Evolutionary conservation across 2,113 vertebrate species (phyloP), one percentile per base, ranked within the genome.

Genomic region (Prietella phreatophila): DNA sequence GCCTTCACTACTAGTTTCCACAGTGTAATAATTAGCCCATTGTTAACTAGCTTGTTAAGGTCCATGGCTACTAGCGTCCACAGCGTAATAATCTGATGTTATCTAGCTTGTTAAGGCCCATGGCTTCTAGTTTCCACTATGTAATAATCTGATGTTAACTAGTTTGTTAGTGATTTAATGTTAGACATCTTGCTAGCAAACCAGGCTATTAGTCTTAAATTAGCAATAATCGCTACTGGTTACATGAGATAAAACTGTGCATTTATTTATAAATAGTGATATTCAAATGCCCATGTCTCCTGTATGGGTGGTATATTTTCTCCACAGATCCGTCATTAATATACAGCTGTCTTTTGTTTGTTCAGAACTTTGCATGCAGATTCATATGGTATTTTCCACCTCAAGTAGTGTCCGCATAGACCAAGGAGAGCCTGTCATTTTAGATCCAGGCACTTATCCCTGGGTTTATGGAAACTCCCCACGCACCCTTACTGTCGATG

Each of bases 381-480:
- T 47, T 42, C 0, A 22, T 53, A 60, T 55, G 69, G 47, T 60
- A 76, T 85, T 80, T 86, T 76, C 75, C 42, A 33, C 36, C 75
- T 65, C 39, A 42, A 53, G 60, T 22, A 25, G 42, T 78, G 39
- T 67, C 65, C 36, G 85, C 60, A 50, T 63, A 78, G 56, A 73
- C 50, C 67, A 85, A 47, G 9, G 10, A 84, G 65, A 20, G 36
- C 39, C 84, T 85, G 75, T 80, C 65, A 79, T 63, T 80, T 65
- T 80, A 30, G 39, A 86, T 50, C 85, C 75, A 33, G 75, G 30
- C 60, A 65, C 73, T 86, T 65, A 79, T 86, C 27, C 85, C 27
- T 27, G 85, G 75, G 42, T 86, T 86, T 36, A 65, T 36, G 2
- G 19, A 53, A 86, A 67, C 39, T 53, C 75, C 60, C 85, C n/a